phyloP scores from a whole-genome alignment of 2,888 invertebrate species.

The Nephrotoma flavescens region DNA sequence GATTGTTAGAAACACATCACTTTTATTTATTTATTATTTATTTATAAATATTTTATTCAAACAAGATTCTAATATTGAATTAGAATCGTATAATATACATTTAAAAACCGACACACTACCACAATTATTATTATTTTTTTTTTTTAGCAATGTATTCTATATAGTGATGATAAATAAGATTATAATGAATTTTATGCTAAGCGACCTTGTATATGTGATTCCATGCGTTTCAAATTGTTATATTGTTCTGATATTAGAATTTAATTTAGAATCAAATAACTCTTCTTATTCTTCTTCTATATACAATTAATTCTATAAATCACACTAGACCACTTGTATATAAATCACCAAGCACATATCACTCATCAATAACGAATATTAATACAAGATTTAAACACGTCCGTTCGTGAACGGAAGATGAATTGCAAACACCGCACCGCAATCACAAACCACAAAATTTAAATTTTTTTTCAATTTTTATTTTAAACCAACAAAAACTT shows the following conservation, averaged over 20 bases:
- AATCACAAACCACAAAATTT: neutral
- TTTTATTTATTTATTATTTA: neutral
- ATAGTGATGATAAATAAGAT: constrained; percentile 2
- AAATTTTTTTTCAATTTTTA: neutral
- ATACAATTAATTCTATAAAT: neutral
- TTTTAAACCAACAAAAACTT: neutral
- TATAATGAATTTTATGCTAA: constrained; percentile 15
- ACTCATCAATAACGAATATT: neutral
- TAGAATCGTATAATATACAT: neutral
- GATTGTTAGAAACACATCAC: neutral
- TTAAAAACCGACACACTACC: neutral
- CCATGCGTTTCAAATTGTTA: constrained; percentile 21
- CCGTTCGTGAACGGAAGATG: neutral
- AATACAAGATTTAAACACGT: neutral
- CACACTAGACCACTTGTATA: neutral
- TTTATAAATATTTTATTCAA: neutral
- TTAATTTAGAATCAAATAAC: neutral
- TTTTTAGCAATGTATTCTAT: neutral
- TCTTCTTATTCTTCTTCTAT: neutral
- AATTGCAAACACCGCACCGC: neutral
- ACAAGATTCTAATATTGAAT: neutral
- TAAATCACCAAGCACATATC: neutral
- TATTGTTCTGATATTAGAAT: neutral
- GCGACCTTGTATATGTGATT: constrained; percentile 29
- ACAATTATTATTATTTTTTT: neutral